phyloP scores from a whole-genome alignment of 2,888 invertebrate species.

The Phyllotreta cruciferae region DNA sequence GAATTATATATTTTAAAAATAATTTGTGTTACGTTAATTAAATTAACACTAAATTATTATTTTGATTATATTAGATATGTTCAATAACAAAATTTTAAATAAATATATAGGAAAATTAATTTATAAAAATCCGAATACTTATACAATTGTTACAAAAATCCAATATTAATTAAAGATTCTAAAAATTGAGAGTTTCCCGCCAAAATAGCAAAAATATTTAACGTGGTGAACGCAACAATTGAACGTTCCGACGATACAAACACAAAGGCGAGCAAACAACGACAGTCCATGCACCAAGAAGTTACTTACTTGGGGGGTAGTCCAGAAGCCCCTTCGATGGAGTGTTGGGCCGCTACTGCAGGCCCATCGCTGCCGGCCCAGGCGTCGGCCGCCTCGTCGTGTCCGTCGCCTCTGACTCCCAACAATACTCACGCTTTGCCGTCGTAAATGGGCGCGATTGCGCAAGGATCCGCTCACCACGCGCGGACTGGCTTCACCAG shows the following conservation, averaged over 20 bases:
- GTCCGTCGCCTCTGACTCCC: conserved; percentile 58
- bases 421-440: conserved; percentile 45
- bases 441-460: conserved; percentile 50
- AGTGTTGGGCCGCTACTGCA: conserved; percentile 52
- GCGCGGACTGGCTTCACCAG: conserved; percentile 54
- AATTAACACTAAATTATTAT: no score
- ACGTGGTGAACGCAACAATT: not conserved
- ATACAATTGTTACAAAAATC: no score
- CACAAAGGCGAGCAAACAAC: conserved; percentile 6
- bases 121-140: no score
- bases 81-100: no score
- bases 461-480: conserved; percentile 54
- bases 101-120: no score
- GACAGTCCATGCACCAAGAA: conserved; percentile 18
- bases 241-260: not conserved
- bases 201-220: conserved; percentile 3
- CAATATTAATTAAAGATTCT: no score
- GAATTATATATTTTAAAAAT: no score
- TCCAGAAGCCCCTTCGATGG: conserved; percentile 54
- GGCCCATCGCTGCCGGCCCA: conserved; percentile 54
- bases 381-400: conserved; percentile 59
- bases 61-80: no score
- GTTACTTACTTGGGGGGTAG: conserved; percentile 53
- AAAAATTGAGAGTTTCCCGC: conserved; percentile 5
- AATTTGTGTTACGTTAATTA: no score